A percentile compares a stretch with the other conserved stretches of the same genome.
These are phyloP conservation scores for Orchestia grillus DNA, from an alignment of 1,140 invertebrate species.

Conservation along the genomic window DNA sequence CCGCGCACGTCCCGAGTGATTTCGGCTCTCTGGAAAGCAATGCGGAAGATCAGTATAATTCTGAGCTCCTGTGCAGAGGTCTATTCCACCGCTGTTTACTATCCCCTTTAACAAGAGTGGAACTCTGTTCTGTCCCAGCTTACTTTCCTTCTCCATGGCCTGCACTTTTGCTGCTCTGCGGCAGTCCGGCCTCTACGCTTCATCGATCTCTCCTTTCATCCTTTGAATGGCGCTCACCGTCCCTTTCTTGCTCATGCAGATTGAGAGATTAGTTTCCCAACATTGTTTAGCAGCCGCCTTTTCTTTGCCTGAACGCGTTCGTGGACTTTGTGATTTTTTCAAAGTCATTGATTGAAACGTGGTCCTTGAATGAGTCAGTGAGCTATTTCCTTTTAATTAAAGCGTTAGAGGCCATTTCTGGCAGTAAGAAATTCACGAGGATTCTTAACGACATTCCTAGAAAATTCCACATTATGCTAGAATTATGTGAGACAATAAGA, in stretches of 20 bases:
- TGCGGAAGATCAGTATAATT: background rate
- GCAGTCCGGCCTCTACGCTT: background rate
- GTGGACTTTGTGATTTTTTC: background rate
- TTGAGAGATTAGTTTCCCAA: background rate
- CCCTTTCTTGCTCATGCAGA: background rate
- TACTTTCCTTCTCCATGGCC: background rate
- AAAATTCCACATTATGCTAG: background rate
- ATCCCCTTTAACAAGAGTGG: slow-evolving; percentile 27
- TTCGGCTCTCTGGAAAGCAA: background rate
- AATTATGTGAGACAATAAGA: background rate
- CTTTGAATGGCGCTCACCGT: background rate
- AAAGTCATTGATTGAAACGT: background rate
- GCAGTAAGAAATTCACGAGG: background rate
- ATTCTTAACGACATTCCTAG: background rate
- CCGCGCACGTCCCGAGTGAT: no score
- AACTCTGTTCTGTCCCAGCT: slow-evolving; percentile 9
- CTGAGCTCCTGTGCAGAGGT: background rate
- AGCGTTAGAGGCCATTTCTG: background rate
- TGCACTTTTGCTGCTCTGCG: slow-evolving; percentile 3
- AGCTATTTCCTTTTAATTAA: background rate
- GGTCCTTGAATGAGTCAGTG: background rate
- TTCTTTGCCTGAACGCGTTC: background rate
- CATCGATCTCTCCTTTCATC: background rate
- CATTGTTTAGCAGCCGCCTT: background rate
- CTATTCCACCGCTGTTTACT: background rate